Conservation (phyloP, 1,140 invertebrate genomes). For the Drosophila tani region DNA sequence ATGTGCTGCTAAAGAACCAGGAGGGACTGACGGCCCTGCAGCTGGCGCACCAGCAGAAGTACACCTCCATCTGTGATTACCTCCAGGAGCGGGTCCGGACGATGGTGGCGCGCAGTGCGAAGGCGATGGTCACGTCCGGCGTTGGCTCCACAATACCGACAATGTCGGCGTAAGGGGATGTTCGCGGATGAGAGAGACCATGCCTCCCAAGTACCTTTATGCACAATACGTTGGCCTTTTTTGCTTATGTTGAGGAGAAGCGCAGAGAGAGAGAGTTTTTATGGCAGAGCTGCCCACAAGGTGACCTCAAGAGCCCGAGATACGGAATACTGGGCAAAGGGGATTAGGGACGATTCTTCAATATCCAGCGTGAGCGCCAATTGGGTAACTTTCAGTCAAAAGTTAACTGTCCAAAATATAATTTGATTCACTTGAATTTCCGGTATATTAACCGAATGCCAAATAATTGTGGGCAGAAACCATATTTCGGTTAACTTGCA, state of each 20-base stretch:
- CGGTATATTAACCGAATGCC: no score
- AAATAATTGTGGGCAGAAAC: no score
- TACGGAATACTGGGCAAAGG: background rate
- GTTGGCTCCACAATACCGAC: conserved; percentile 32
- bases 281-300: background rate
- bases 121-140: conserved; percentile 44
- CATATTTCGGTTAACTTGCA: background rate
- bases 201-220: conserved; percentile 73
- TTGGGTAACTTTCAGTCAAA: background rate
- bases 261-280: conserved; percentile 2
- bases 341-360: background rate
- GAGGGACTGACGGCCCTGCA: conserved; percentile 89
- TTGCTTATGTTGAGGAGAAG: conserved; percentile 38
- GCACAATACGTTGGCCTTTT: conserved; percentile 72
- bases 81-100: conserved; percentile 73
- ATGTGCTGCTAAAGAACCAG: conserved; percentile 89
- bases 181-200: conserved; percentile 19
- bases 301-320: no score
- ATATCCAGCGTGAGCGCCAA: background rate
- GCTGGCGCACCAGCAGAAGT: conserved; percentile 86
- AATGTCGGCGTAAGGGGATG: conserved; percentile 56
- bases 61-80: conserved; percentile 80
- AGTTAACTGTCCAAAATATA: background rate
- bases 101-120: conserved; percentile 51
- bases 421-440: background rate